These are phyloP conservation scores for Strigamia crassipes DNA, from an alignment of 2,888 invertebrate species.

Conservation along the genomic window DNA sequence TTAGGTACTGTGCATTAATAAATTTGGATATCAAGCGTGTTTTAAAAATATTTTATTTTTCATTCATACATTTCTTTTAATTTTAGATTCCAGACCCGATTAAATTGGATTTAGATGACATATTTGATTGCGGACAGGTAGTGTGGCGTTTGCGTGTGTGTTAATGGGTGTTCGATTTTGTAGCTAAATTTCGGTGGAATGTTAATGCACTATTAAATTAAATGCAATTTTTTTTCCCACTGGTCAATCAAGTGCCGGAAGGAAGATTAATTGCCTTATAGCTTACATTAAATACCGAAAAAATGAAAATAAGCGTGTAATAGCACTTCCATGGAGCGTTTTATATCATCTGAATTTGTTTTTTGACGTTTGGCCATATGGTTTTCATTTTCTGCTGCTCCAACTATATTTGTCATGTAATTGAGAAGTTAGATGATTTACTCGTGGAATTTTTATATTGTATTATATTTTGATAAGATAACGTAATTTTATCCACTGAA, in stretches of 20 bases:
- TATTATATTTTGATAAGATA: not conserved
- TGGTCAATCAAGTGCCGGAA: conserved; percentile 8
- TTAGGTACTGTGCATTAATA: not conserved
- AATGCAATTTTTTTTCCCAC: not conserved
- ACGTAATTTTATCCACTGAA: not conserved
- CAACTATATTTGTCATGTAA: not conserved
- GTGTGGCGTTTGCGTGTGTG: not conserved
- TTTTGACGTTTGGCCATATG: not conserved
- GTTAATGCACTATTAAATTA: conserved; percentile 6
- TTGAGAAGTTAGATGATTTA: not conserved
- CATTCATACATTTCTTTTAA: not conserved
- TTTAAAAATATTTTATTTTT: not conserved
- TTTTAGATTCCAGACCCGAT: conserved; percentile 16
- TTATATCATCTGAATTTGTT: not conserved
- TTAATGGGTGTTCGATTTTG: conserved; percentile 5
- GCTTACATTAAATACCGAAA: not conserved
- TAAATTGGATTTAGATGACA: conserved; percentile 19
- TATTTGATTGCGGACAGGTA: conserved; percentile 22
- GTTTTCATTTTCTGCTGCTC: not conserved
- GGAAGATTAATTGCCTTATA: conserved; percentile 6
- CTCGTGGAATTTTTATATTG: not conserved
- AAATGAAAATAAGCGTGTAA: not conserved
- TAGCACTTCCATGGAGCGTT: not conserved
- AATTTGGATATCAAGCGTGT: too few species aligned
- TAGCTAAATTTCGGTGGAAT: not conserved